Percentiles rank a stretch among this genome's conserved stretches.
Evolutionary conservation across 30 jellyfish, hydroid and myxozoan species (phyloP).

Genomic region (Chironex yamaguchii): DNA sequence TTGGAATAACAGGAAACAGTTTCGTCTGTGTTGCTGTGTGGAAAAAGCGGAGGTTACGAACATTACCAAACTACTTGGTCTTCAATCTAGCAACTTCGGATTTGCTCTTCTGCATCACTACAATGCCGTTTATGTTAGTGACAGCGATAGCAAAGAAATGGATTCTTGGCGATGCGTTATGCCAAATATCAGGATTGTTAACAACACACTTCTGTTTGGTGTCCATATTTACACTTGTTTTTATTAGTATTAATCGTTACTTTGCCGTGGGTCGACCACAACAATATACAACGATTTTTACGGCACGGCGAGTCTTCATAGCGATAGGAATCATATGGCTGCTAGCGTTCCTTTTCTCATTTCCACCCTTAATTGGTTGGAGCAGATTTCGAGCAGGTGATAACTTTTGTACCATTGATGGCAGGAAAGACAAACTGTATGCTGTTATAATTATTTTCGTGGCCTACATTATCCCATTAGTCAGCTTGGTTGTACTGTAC

Average conservation of each 20-base stretch:
- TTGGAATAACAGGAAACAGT: conserved; percentile 78
- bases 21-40: conserved; percentile 77
- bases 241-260: conserved; percentile 89
- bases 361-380: conserved; percentile 95
- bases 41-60: conserved; percentile 65
- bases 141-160: conserved; percentile 88
- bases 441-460: conserved; percentile 47
- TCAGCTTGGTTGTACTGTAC: conserved; percentile 67
- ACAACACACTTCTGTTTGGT: conserved; percentile 75
- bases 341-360: conserved; percentile 46
- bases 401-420: conserved; percentile 92
- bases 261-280: conserved; percentile 87
- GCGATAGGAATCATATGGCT: conserved; percentile 81
- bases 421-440: conserved; percentile 74
- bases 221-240: conserved; percentile 90
- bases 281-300: conserved; percentile 61
- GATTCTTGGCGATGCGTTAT: conserved; percentile 82
- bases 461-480: conserved; percentile 84
- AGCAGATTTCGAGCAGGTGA: conserved; percentile 86
- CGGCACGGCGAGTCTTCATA: conserved; percentile 57
- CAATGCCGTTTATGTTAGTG: conserved; percentile 77
- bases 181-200: conserved; percentile 85
- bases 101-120: conserved; percentile 75
- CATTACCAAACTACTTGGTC: conserved; percentile 89
- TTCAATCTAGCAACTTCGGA: conserved; percentile 94